Evolutionary conservation across 1,140 invertebrate species (phyloP).

Genomic region (Apis dorsata): DNA sequence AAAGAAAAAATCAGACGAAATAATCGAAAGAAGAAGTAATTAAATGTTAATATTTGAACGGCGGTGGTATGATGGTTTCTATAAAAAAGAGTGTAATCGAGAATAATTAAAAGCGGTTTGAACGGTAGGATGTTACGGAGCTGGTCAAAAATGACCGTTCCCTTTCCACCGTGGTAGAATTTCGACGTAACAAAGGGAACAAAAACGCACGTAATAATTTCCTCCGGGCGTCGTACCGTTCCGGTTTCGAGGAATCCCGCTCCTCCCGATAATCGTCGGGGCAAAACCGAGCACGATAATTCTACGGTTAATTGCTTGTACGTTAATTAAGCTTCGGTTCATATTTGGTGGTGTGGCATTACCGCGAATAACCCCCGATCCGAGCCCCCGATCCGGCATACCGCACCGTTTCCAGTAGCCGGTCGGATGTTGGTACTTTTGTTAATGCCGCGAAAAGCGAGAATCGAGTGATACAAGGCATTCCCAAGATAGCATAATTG

Average conservation of each 20-base stretch:
- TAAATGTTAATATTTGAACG: constrained; percentile 35
- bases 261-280: constrained; percentile 34
- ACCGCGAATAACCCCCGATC: constrained; percentile 40
- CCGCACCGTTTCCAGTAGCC: constrained; percentile 56
- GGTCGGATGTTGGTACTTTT: constrained; percentile 54
- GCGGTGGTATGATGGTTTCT: background rate
- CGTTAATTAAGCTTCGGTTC: constrained; percentile 56
- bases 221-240: constrained; percentile 27
- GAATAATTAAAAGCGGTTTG: constrained; percentile 20
- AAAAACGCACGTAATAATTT: constrained; percentile 43
- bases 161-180: background rate
- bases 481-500: constrained; percentile 70
- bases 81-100: background rate
- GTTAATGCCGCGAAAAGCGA: constrained; percentile 68
- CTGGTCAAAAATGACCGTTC: background rate
- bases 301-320: constrained; percentile 52
- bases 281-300: constrained; percentile 50
- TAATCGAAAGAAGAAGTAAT: background rate
- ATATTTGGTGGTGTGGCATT: constrained; percentile 50
- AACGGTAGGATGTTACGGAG: background rate
- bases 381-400: background rate
- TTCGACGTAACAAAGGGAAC: constrained; percentile 22
- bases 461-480: constrained; percentile 67
- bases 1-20: no score
- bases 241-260: constrained; percentile 44